Conservation (phyloP, 2,113 vertebrate species). For the Lagopus muta region DNA sequence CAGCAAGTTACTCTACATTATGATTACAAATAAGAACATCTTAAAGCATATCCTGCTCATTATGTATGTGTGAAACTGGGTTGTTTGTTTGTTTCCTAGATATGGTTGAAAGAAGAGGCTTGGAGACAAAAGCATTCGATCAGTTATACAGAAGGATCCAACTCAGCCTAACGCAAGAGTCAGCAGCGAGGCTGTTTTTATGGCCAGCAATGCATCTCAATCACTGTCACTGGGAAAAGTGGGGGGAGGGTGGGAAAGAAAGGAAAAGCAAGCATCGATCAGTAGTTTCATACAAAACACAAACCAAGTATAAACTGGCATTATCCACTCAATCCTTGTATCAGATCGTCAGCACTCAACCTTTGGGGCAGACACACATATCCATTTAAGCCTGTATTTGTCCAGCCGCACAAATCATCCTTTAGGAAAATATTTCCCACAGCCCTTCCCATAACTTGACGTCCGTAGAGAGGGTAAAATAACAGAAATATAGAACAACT, state of each 20-base stretch:
- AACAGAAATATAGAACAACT: constrained; percentile 33
- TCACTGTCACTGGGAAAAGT: background rate
- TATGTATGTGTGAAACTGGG: background rate
- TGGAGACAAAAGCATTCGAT: background rate
- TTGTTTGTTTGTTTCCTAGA: background rate
- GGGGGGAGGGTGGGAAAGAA: constrained; percentile 61
- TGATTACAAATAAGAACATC: background rate
- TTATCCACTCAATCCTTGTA: constrained; percentile 56
- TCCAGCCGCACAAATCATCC: constrained; percentile 58
- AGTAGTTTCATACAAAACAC: constrained; percentile 31
- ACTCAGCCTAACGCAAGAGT: background rate
- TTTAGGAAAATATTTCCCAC: constrained; percentile 65
- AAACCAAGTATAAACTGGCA: constrained; percentile 44
- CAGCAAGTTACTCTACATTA: background rate
- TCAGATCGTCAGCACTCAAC: constrained; percentile 8
- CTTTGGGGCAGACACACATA: constrained; percentile 50
- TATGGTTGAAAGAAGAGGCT: background rate
- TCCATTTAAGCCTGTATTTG: constrained; percentile 57
- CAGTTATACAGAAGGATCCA: background rate
- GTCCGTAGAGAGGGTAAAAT: constrained; percentile 52
- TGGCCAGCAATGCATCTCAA: background rate
- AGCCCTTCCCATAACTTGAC: constrained; percentile 57
- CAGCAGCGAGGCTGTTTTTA: background rate
- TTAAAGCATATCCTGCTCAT: background rate
- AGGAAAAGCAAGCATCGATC: background rate